These are phyloP conservation scores for Apistogramma diplotaenia DNA, from an alignment of 2,113 vertebrate genomes.

Conservation along the genomic window DNA sequence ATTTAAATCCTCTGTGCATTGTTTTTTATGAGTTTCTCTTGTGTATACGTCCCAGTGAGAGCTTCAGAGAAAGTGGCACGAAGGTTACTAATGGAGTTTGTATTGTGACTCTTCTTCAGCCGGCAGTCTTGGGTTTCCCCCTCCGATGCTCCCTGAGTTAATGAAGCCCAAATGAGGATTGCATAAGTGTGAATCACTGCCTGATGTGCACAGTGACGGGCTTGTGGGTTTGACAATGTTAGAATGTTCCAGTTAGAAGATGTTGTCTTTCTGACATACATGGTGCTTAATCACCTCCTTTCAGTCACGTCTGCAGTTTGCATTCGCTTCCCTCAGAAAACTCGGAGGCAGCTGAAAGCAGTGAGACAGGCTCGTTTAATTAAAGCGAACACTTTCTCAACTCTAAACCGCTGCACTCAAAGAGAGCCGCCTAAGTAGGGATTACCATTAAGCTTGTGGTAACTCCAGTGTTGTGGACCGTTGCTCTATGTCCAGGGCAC, in stretches of 20 bases:
- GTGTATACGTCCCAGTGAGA: neutral
- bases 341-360: slow-evolving; percentile 13
- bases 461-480: neutral
- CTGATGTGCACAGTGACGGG: neutral
- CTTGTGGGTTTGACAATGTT: slow-evolving; percentile 30
- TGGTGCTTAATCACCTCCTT: slow-evolving; percentile 41
- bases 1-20: neutral
- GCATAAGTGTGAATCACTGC: slow-evolving; percentile 29
- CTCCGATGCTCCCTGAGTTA: slow-evolving; percentile 19
- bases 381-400: slow-evolving; percentile 45
- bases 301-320: slow-evolving; percentile 26
- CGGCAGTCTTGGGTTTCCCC: neutral
- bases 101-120: slow-evolving; percentile 6
- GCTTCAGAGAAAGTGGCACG: neutral
- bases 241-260: slow-evolving; percentile 17
- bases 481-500: neutral
- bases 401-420: slow-evolving; percentile 29
- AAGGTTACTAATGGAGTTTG: neutral
- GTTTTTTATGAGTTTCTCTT: neutral
- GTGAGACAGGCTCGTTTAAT: slow-evolving; percentile 35
- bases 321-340: slow-evolving; percentile 37
- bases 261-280: slow-evolving; percentile 37
- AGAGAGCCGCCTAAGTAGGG: slow-evolving; percentile 38
- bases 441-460: slow-evolving; percentile 47
- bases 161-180: slow-evolving; percentile 35